Evolutionary conservation across 2,797 vertebrate genomes (phyloP).

Genomic region (Steatocranus sp.): DNA sequence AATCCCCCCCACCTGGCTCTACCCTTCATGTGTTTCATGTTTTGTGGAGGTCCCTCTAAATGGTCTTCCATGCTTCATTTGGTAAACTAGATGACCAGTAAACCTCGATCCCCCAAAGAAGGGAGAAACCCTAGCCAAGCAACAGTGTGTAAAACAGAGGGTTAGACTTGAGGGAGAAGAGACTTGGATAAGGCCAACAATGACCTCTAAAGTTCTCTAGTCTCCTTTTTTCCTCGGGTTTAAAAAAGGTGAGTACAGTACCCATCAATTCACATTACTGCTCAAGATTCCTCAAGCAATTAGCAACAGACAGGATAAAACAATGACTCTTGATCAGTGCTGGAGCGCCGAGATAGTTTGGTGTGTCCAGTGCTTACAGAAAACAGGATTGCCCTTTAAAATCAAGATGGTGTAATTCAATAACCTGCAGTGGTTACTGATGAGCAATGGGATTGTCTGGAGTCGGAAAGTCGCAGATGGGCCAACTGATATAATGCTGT

Average conservation of each 20-base stretch:
- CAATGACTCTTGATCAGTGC: constrained; percentile 58
- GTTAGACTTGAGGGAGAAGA: background rate
- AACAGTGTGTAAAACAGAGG: background rate
- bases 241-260: constrained; percentile 1
- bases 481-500: constrained; percentile 72
- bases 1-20: background rate
- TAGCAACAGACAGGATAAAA: constrained; percentile 51
- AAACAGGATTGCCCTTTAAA: constrained; percentile 81
- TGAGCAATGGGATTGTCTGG: constrained; percentile 80
- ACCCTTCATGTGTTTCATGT: background rate
- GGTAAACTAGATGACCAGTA: background rate
- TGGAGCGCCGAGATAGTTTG: constrained; percentile 45
- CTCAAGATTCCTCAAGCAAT: constrained; percentile 58
- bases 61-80: background rate
- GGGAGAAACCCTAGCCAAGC: background rate
- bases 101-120: background rate
- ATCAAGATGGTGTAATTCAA: constrained; percentile 82
- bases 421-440: constrained; percentile 79
- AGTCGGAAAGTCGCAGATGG: constrained; percentile 78
- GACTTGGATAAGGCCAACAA: background rate
- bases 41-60: background rate
- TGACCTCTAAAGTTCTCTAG: constrained; percentile 39
- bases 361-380: constrained; percentile 72
- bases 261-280: constrained; percentile 45
- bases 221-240: constrained; percentile 9